These are phyloP conservation scores for Salvelinus alpinus DNA, from an alignment of 2,113 vertebrate genomes.

Conservation along the genomic window DNA sequence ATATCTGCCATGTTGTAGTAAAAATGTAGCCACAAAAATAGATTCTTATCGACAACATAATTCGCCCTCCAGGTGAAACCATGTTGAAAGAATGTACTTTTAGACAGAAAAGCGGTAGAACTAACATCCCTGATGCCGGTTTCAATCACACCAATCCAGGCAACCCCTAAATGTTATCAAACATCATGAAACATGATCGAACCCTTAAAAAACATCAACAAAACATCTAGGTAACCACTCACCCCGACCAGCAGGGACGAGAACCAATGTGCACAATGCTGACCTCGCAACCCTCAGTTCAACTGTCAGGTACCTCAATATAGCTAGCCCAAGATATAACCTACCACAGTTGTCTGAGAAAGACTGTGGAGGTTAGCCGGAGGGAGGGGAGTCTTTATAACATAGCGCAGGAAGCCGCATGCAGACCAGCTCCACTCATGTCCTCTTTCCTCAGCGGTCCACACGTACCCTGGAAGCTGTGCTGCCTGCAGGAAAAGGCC, in stretches of 20 bases:
- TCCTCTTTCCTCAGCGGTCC: constrained; percentile 76
- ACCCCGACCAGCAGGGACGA: constrained; percentile 85
- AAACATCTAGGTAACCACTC: constrained; percentile 46
- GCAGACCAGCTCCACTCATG: constrained; percentile 59
- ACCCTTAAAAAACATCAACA: background rate
- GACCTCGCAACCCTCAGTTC: constrained; percentile 52
- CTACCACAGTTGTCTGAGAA: constrained; percentile 41
- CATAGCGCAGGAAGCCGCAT: constrained; percentile 70
- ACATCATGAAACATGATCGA: too few relatives aligned
- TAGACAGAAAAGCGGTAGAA: background rate
- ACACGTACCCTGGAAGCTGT: constrained; percentile 67
- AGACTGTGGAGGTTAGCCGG: constrained; percentile 39
- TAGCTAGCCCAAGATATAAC: constrained; percentile 23
- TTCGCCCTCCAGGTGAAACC: too few relatives aligned
- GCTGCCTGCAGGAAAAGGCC: constrained; percentile 58
- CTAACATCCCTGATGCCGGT: background rate
- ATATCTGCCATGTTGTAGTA: background rate
- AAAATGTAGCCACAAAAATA: background rate
- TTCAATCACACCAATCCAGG: too few relatives aligned
- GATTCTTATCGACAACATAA: too few relatives aligned
- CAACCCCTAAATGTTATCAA: too few relatives aligned
- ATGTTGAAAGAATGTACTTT: too few relatives aligned
- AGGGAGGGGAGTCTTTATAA: constrained; percentile 72
- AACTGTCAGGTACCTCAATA: constrained; percentile 31
- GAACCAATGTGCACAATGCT: constrained; percentile 45